Base-by-base conservation (phyloP, 2,888 invertebrate species). In the Lithosia quadra region DNA sequence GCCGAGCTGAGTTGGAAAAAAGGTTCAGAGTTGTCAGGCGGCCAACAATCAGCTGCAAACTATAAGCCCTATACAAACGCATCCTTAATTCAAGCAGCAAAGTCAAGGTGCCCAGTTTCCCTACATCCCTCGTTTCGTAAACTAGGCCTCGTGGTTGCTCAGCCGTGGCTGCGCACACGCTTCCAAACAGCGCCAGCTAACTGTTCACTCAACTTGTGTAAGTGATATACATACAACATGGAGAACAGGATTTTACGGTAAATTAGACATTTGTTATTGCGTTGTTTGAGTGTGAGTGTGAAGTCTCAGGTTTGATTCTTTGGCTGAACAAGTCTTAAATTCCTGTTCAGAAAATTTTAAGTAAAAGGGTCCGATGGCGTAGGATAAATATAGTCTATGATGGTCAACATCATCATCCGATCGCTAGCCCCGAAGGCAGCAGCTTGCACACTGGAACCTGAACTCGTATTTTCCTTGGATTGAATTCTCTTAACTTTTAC, bases 101-200 rank as follows among this genome's bases (percentile, higher is more conserved):
- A 69, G 78, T 74, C 75, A 80, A 80, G 66, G 72, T 11, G 57
- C 11, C 13, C 49, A 65, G 76, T 80, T 80, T 78, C 82, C 71
- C 82, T 75, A 68, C 72, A 69, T 76, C 68, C 73, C 65, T 58
- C 28, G 56, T 76, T 69, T 62, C 62, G 75, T 63, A 75, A 76
- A 59, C 63, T 61, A 65, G 77, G 67, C 69, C 65, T 64, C 58
- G 63, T 34, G 63, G 24, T 33, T 65, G 65, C 64, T 58, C 59
- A 55, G 65, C 60, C 79, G 67, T 71, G 21, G 8, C 55, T 15
- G 7, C 69, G 24, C 69, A 33, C 11, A 43, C 43, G 58, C 65
- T 79, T 77, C 79, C 79, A 79, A 67, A 75, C 57, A 67, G 58
- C 63, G 59, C 63, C 69, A 67, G 62, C 36, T 24, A 70, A 74